phyloP scores from a whole-genome alignment of 2,888 invertebrate genomes.

The Agrochola litura region DNA sequence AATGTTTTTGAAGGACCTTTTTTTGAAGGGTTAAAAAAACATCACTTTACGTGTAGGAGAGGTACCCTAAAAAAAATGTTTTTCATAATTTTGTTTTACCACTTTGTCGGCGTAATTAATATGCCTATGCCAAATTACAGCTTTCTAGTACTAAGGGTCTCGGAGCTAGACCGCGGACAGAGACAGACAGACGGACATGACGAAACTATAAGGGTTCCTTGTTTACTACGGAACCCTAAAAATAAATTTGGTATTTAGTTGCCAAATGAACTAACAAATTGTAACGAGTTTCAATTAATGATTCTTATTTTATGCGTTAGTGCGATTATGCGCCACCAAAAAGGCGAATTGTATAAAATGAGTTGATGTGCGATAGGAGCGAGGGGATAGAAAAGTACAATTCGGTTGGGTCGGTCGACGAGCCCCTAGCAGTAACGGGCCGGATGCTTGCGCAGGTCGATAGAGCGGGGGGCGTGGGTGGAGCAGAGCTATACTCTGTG shows the following conservation, averaged over 20 bases:
- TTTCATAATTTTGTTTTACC: too few species aligned
- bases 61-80: too few species aligned
- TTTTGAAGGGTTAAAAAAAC: too few species aligned
- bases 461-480: slow-evolving; percentile 86
- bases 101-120: too few species aligned
- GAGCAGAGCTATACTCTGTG: slow-evolving; percentile 81
- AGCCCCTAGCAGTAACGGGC: slow-evolving; percentile 75
- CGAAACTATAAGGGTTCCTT: too few species aligned
- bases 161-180: too few species aligned
- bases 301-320: slow-evolving; percentile 20
- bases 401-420: slow-evolving; percentile 74
- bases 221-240: too few species aligned
- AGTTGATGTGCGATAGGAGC: slow-evolving; percentile 63
- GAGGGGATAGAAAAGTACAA: slow-evolving; percentile 75
- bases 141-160: too few species aligned
- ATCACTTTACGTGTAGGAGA: too few species aligned
- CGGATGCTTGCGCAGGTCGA: slow-evolving; percentile 88
- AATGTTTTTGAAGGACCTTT: too few species aligned
- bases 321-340: slow-evolving; percentile 15
- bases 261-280: background rate
- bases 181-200: too few species aligned
- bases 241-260: slow-evolving; percentile 1
- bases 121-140: too few species aligned
- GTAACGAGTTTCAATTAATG: background rate
- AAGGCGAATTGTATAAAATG: slow-evolving; percentile 73